A percentile compares a stretch with the other conserved stretches of the same genome.
These are phyloP conservation scores for Pluvialis apricaria DNA, from an alignment of 2,113 vertebrate genomes.

Conservation along the genomic window DNA sequence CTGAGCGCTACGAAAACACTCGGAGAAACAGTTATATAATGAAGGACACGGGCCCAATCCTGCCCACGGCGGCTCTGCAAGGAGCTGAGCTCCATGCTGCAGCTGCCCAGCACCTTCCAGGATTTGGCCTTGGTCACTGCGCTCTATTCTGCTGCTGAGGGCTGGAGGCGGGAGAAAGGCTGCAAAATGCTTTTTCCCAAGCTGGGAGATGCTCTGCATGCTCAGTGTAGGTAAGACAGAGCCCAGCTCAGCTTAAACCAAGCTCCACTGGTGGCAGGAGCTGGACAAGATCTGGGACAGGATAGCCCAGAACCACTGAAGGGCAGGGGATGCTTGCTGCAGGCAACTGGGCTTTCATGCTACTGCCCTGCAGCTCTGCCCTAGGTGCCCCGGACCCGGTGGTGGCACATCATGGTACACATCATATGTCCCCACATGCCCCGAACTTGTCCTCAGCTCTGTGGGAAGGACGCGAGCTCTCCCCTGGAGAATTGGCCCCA, in stretches of 20 bases:
- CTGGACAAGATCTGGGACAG: background rate
- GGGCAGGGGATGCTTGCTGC: background rate
- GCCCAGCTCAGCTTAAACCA: background rate
- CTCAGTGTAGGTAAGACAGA: background rate
- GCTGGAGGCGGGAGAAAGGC: background rate
- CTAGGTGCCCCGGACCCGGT: background rate
- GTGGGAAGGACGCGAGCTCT: background rate
- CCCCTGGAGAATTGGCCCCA: background rate
- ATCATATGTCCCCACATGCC: background rate
- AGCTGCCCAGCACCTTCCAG: background rate
- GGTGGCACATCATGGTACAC: background rate
- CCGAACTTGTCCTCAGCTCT: background rate
- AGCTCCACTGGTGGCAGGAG: background rate
- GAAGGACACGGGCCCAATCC: background rate
- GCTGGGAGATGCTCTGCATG: background rate
- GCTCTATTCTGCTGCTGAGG: accelerated
- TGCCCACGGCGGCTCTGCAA: background rate
- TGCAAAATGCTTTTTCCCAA: background rate
- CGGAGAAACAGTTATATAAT: slow-evolving; percentile 22
- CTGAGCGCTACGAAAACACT: background rate
- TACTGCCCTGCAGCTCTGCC: background rate
- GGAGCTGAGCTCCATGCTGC: background rate
- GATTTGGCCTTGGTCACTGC: background rate
- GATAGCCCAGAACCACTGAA: background rate
- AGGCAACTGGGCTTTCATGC: background rate